Evolutionary conservation across 2,113 vertebrate species (phyloP).

Genomic region (Callorhinus ursinus): DNA sequence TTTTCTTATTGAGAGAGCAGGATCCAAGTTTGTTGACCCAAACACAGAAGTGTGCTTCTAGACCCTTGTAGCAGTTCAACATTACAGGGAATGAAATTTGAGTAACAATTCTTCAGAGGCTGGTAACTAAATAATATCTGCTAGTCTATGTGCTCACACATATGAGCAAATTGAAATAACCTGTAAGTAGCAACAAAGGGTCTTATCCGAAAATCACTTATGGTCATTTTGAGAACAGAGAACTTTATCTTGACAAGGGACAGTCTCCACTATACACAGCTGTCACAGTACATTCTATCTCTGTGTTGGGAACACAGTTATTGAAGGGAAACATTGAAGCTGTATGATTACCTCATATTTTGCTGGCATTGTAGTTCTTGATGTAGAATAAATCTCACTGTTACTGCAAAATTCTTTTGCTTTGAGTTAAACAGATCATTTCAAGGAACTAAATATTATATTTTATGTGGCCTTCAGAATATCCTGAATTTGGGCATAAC

Average conservation of each 20-base stretch:
- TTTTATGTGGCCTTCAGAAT: slow-evolving; percentile 41
- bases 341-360: slow-evolving; percentile 4
- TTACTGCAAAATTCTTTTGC: slow-evolving; percentile 6
- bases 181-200: neutral
- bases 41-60: slow-evolving; percentile 20
- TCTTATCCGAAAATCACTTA: slow-evolving; percentile 12
- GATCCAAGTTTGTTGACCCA: slow-evolving; percentile 56
- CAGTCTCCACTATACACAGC: neutral
- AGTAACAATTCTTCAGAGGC: slow-evolving; percentile 38
- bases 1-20: slow-evolving; percentile 59
- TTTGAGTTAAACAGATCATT: slow-evolving; percentile 27
- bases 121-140: neutral
- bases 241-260: slow-evolving; percentile 41
- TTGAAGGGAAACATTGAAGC: neutral
- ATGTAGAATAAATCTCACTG: neutral
- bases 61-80: neutral
- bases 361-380: neutral
- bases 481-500: slow-evolving; percentile 21
- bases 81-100: slow-evolving; percentile 1
- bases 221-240: neutral
- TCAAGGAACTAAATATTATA: neutral
- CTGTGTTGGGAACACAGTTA: slow-evolving; percentile 13
- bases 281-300: slow-evolving; percentile 21
- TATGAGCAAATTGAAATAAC: slow-evolving; percentile 31
- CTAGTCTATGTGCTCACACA: neutral